These are phyloP conservation scores for Corapipo altera DNA, from an alignment of 2,113 vertebrate species.

Conservation along the genomic window DNA sequence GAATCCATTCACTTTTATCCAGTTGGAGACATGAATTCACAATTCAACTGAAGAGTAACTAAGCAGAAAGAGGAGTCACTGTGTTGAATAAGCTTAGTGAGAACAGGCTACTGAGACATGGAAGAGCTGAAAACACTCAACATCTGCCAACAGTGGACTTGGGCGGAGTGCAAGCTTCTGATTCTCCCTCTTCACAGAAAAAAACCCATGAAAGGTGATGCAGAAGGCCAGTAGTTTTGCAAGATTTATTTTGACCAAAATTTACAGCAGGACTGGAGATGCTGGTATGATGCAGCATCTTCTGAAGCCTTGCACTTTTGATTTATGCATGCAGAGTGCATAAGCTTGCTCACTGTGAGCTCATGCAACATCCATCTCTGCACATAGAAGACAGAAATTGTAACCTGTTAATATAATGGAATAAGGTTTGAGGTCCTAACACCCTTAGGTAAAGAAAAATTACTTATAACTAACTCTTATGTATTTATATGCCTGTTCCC, in stretches of 20 bases:
- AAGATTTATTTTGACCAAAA: background rate
- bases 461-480: background rate
- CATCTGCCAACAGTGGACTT: background rate
- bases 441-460: background rate
- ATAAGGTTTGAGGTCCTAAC: background rate
- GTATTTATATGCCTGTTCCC: conserved; percentile 30
- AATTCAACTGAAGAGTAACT: background rate
- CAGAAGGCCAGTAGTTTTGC: background rate
- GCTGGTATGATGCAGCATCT: background rate
- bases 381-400: background rate
- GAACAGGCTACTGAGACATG: background rate
- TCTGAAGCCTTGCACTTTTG: background rate
- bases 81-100: background rate
- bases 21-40: background rate
- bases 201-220: background rate
- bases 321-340: background rate
- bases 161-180: background rate
- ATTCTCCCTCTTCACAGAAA: background rate
- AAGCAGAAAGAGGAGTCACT: background rate
- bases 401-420: background rate
- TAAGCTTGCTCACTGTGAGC: background rate
- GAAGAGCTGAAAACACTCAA: background rate
- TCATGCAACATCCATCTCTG: background rate
- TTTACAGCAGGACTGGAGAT: background rate
- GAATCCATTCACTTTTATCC: background rate